Evolutionary conservation across 2,888 invertebrate species (phyloP).

Genomic region (Omphaloscelis lunosa): DNA sequence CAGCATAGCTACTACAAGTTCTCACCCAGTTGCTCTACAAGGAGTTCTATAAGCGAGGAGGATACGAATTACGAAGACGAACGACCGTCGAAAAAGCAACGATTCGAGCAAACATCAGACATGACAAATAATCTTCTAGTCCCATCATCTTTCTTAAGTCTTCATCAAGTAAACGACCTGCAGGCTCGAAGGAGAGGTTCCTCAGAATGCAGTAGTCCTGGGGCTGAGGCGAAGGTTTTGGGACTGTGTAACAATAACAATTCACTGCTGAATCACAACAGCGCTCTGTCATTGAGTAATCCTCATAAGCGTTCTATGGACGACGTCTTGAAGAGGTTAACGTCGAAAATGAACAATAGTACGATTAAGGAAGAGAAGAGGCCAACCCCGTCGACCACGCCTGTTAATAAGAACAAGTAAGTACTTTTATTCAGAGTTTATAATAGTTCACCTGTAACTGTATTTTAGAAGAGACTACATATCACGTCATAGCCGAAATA

Average conservation of each 20-base stretch:
- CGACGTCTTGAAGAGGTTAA: constrained; percentile 96
- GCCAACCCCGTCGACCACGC: constrained; percentile 93
- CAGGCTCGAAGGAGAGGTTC: constrained; percentile 89
- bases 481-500: background rate
- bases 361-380: constrained; percentile 93
- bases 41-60: constrained; percentile 90
- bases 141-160: constrained; percentile 89
- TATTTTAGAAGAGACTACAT: background rate
- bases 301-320: constrained; percentile 96
- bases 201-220: constrained; percentile 94
- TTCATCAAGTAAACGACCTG: constrained; percentile 91
- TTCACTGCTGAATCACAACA: constrained; percentile 92
- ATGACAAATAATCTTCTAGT: constrained; percentile 91
- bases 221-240: constrained; percentile 92
- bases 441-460: too few species aligned
- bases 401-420: constrained; percentile 91
- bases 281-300: constrained; percentile 86
- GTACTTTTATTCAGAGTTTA: constrained; percentile 64
- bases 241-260: constrained; percentile 92
- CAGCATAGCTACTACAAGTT: constrained; percentile 86
- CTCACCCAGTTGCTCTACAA: constrained; percentile 87
- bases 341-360: constrained; percentile 96
- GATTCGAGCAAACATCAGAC: constrained; percentile 91
- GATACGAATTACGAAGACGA: constrained; percentile 91
- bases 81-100: constrained; percentile 91